phyloP scores from a whole-genome alignment of 2,797 vertebrate genomes.

The Aplochiton taeniatus region DNA sequence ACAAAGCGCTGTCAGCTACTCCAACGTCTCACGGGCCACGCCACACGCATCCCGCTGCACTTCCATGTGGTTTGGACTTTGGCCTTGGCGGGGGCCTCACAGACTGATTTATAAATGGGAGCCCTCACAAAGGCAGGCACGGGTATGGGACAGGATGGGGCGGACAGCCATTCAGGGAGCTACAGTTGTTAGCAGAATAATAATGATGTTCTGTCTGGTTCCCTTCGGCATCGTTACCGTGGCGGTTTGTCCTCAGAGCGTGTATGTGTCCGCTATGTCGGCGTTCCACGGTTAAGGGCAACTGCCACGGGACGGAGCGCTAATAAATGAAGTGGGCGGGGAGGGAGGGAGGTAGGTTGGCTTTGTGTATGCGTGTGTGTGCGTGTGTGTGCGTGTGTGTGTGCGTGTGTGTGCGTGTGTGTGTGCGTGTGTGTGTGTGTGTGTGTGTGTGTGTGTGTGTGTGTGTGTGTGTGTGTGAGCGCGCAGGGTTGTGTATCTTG shows the following conservation, averaged over 20 bases:
- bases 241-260: neutral
- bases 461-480: constrained; percentile 4
- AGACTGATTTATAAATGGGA: neutral
- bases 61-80: neutral
- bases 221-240: constrained; percentile 33
- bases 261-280: constrained; percentile 43
- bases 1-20: constrained; percentile 3
- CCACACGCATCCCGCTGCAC: no score
- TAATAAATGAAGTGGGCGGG: constrained; percentile 53
- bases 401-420: neutral
- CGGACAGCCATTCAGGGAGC: constrained; percentile 23
- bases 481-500: constrained; percentile 8
- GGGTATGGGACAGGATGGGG: constrained; percentile 46
- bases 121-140: constrained; percentile 3
- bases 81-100: neutral
- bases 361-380: constrained; percentile 7
- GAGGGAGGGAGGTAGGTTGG: neutral
- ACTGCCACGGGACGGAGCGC: constrained; percentile 29
- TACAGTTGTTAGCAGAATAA: constrained; percentile 54
- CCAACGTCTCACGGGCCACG: no score
- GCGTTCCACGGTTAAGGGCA: constrained; percentile 45
- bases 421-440: constrained; percentile 6
- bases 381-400: neutral
- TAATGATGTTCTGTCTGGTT: constrained; percentile 51
- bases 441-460: constrained; percentile 3